Conservation (phyloP, 35 echinoderm and acorn worm genomes). For the Patiria miniata region DNA sequence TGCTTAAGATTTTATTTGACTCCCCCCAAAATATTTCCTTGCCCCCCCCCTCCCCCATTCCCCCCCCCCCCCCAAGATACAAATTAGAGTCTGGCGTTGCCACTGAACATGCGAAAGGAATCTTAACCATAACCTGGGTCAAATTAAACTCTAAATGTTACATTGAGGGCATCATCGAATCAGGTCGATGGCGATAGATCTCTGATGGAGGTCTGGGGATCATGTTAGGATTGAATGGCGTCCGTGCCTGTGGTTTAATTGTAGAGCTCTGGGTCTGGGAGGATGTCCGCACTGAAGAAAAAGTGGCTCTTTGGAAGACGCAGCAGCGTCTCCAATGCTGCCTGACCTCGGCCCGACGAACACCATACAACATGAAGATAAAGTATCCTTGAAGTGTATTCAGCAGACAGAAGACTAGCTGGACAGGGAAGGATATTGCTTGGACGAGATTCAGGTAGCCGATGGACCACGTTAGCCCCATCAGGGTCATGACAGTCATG, state of each 20-base stretch:
- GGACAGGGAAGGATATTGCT: slow-evolving; percentile 30
- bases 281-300: background rate
- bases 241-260: background rate
- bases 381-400: slow-evolving; percentile 74
- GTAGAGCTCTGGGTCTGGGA: background rate
- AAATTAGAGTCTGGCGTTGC: too few relatives aligned
- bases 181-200: background rate
- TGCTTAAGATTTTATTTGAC: too few relatives aligned
- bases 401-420: slow-evolving; percentile 59
- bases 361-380: slow-evolving; percentile 68
- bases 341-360: slow-evolving; percentile 43
- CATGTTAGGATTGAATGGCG: background rate
- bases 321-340: slow-evolving; percentile 34
- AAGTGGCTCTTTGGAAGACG: background rate
- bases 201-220: background rate
- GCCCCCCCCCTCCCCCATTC: too few relatives aligned
- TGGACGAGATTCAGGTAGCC: slow-evolving; percentile 48
- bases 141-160: too few relatives aligned
- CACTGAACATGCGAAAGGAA: too few relatives aligned
- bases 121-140: too few relatives aligned
- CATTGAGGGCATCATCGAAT: too few relatives aligned
- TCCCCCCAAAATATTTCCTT: too few relatives aligned
- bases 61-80: too few relatives aligned
- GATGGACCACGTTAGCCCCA: slow-evolving; percentile 65
- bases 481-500: slow-evolving; percentile 44